Evolutionary conservation across 2,888 invertebrate species (phyloP).

Genomic region (Ctenicera cuprea): DNA sequence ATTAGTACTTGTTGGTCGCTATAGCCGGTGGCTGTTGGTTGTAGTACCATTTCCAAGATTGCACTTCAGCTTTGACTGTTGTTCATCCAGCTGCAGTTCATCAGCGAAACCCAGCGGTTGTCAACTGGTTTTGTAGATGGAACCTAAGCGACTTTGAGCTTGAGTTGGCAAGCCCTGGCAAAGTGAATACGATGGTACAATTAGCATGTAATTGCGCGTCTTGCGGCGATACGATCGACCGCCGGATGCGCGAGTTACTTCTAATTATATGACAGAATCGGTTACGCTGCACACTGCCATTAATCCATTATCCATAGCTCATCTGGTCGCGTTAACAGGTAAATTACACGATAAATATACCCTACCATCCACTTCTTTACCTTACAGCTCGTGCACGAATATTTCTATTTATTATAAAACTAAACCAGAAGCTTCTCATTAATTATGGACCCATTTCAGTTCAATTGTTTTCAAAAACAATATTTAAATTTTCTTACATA

Average conservation of each 20-base stretch:
- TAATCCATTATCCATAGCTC: constrained; percentile 55
- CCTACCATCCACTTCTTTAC: constrained; percentile 20
- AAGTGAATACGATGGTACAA: constrained; percentile 43
- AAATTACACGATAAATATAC: constrained; percentile 48
- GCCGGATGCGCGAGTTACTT: constrained; percentile 57
- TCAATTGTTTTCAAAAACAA: too few relatives aligned
- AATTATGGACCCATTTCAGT: too few relatives aligned
- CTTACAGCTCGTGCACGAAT: constrained; percentile 26
- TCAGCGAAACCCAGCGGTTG: constrained; percentile 9
- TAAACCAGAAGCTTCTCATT: not conserved
- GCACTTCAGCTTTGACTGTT: not conserved
- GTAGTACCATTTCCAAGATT: not conserved
- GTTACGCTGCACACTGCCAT: constrained; percentile 53
- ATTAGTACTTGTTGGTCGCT: not conserved
- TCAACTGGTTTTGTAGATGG: not conserved
- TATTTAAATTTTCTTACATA: too few relatives aligned
- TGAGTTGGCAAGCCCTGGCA: constrained; percentile 19
- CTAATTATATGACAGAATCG: constrained; percentile 58
- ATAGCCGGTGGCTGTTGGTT: constrained; percentile 7
- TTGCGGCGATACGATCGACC: constrained; percentile 54
- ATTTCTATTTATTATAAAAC: not conserved
- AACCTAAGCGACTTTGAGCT: not conserved
- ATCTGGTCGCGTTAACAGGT: constrained; percentile 52
- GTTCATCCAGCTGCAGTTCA: not conserved
- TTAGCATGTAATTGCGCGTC: constrained; percentile 54